Evolutionary conservation across 92 coral and sea anemone genomes (phyloP), one percentile per base, ranked within the genome.

Genomic region (Galaxea fascicularis): DNA sequence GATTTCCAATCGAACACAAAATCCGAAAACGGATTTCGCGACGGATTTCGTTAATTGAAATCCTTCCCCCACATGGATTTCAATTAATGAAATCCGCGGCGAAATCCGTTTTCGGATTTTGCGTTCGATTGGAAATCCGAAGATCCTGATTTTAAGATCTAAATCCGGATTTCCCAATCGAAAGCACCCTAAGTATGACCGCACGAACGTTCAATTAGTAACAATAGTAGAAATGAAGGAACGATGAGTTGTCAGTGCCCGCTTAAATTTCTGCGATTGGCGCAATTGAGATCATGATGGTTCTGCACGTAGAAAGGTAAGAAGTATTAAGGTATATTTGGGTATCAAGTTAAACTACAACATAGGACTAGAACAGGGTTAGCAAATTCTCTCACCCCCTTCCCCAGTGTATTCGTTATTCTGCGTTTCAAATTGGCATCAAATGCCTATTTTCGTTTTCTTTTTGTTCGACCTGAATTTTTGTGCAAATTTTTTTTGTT

Each of bases 351-450:
- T 68, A 78, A 44, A 73, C 69, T 72, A 66, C 85, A 46, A 29
- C 80, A 78, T 87, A 91, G 94, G 89, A 87, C 86, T 83, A 87
- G 94, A 76, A 67, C 74, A 86, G 79, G 90, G 85, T 86, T 88
- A 90, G 90, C 85, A 60, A 70, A 86, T 89, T 91, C 98, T 92
- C 98, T 89, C 92, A 86, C 93, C 84, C 90, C 91, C 68, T n/a
- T 14, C 93, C 89, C 93, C 89, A 82, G 72, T 65, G 75, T 73
- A 74, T 89, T 86, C 85, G 72, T 91, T 79, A 78, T 79, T 82
- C 74, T 86, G 86, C 89, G 85, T 86, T 54, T 84, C 59, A 82
- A 71, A 74, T 45, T 72, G 82, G 78, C 94, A 91, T 91, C 70
- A 91, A 91, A 91, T 91, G 94, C 85, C 86, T 57, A 35, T 14